Evolutionary conservation across 2,888 invertebrate genomes (phyloP).

Genomic region (Drosophila affinis): DNA sequence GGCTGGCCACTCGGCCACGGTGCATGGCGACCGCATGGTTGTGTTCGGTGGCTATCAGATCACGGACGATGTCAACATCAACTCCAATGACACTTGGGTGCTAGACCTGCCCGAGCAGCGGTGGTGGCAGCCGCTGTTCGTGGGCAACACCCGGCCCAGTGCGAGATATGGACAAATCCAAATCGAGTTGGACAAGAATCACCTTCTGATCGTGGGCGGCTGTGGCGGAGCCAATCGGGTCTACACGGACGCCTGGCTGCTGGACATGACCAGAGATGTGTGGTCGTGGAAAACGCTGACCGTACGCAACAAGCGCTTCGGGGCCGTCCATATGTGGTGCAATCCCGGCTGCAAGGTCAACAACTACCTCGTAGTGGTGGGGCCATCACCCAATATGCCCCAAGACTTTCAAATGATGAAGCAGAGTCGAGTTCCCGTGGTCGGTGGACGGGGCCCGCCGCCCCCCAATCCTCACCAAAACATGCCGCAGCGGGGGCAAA

Average conservation of each 20-base stretch:
- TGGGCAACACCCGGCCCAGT: conserved; percentile 87
- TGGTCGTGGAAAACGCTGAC: conserved; percentile 91
- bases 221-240: conserved; percentile 94
- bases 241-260: conserved; percentile 95
- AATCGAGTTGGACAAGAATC: conserved; percentile 90
- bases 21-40: conserved; percentile 92
- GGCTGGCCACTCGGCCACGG: conserved; percentile 96
- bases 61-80: conserved; percentile 84
- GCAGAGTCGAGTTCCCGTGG: conserved; percentile 79
- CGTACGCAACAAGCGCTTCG: conserved; percentile 90
- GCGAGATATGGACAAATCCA: conserved; percentile 97
- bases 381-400: conserved; percentile 82
- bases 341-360: conserved; percentile 93
- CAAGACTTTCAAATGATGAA: conserved; percentile 84
- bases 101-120: conserved; percentile 90
- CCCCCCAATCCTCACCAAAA: conserved; percentile 52
- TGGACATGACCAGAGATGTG: conserved; percentile 88
- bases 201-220: conserved; percentile 93
- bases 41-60: conserved; percentile 90
- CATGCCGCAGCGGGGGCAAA: conserved; percentile 45
- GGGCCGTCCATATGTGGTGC: conserved; percentile 95
- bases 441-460: conserved; percentile 64
- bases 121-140: conserved; percentile 91
- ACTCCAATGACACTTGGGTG: conserved; percentile 94
- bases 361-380: conserved; percentile 90